A percentile compares a stretch with the other conserved stretches of the same genome.
phyloP scores from a whole-genome alignment of 2,113 vertebrate species.

The Hippocampus barbouri region DNA sequence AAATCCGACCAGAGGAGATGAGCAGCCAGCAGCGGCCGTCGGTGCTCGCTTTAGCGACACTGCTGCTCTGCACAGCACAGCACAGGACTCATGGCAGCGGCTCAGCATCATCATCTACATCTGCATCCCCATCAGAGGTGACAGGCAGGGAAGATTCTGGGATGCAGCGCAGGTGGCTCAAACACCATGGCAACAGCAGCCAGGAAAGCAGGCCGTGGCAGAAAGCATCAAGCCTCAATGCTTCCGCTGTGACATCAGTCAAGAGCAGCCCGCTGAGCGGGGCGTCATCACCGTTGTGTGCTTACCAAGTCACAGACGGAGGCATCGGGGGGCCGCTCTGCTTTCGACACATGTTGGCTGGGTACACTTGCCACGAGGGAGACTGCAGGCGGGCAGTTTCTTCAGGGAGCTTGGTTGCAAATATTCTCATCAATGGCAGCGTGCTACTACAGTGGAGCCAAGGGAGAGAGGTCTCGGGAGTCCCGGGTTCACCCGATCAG shows the following conservation, averaged over 20 bases:
- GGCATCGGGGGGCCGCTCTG: slow-evolving; percentile 75
- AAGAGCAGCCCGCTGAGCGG: slow-evolving; percentile 44
- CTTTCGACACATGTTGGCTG: slow-evolving; percentile 76
- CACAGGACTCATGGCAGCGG: slow-evolving; percentile 37
- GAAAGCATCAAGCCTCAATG: slow-evolving; percentile 15
- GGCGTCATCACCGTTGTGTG: slow-evolving; percentile 60
- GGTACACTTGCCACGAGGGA: slow-evolving; percentile 74
- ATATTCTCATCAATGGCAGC: slow-evolving; percentile 85
- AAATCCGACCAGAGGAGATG: slow-evolving; percentile 44
- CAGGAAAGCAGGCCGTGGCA: slow-evolving; percentile 24
- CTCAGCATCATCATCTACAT: slow-evolving; percentile 21
- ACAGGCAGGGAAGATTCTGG: slow-evolving; percentile 27
- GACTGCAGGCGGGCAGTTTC: slow-evolving; percentile 76
- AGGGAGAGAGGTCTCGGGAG: slow-evolving; percentile 10
- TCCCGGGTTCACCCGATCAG: slow-evolving; percentile 6
- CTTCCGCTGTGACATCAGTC: slow-evolving; percentile 31
- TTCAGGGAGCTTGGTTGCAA: slow-evolving; percentile 76
- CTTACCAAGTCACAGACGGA: slow-evolving; percentile 65
- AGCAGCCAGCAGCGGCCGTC: slow-evolving; percentile 40
- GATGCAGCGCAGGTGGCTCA: slow-evolving; percentile 17
- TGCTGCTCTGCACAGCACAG: slow-evolving; percentile 55
- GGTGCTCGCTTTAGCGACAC: slow-evolving; percentile 52
- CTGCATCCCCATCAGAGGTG: slow-evolving; percentile 33
- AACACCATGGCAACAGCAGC: slow-evolving; percentile 30
- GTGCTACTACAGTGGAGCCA: slow-evolving; percentile 86